Evolutionary conservation across 2,113 vertebrate species (phyloP), one percentile per base, ranked within the genome.

Genomic region (Brevimyrus niger): DNA sequence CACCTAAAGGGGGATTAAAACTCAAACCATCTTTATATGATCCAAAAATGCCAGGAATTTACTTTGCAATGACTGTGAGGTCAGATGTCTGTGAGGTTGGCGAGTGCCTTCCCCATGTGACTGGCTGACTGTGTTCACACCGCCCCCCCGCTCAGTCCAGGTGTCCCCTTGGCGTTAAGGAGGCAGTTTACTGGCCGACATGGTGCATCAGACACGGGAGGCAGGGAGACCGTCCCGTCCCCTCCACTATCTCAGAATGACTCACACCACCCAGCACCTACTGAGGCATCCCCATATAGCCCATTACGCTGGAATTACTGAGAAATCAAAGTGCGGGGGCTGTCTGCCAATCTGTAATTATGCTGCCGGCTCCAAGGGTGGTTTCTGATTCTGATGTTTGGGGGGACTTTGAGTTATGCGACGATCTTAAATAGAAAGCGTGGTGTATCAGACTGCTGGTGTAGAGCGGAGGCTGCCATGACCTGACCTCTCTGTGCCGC

Each of bases 281-380:
- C 85, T 13, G 31, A 86, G 85, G 85, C 48, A 53, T 87, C 50
- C 85, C 50, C 48, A 50, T 15, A 53, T 87, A 84, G 42, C 27
- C 47, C 23, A 87, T 87, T 87, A 87, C 23, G 31, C 50, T 87
- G 85, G 27, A 87, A 35, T 87, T 53, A 53, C 47, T 87, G 50
- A 55, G 15, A 48, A 87, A 51, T 51, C n/a, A 87, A 51, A 87
- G 50, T n/a, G 3, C 46, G 15, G 84, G 84, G 48, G 11, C 46
- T 1, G 84, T 23, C 84, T 55, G 50, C 48, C 44, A 50, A 48
- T 48, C 83, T 27, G 47, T 86, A 86, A 86, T 86, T 50, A 86
- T 9, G n/a, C 44, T 1, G 46, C 21, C 3, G 1, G 83, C 46
- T 4, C 38, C 44, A 5, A 85, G 48, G 69, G 46, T 17, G 83